Evolutionary conservation across 2,888 invertebrate genomes (phyloP).

Genomic region (Schizaphis graminum): DNA sequence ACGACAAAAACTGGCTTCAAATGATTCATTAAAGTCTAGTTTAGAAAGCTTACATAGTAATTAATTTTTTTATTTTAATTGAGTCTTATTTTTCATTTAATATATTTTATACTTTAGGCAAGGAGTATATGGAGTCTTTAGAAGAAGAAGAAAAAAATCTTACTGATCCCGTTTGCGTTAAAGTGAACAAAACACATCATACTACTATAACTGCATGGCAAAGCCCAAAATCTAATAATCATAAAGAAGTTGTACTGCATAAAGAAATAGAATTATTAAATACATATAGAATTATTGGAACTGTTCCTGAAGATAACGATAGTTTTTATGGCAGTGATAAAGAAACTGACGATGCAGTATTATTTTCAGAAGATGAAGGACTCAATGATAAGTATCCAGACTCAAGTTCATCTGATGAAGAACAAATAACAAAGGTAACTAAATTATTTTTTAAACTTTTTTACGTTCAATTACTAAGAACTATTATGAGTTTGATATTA

Average conservation of each 20-base stretch:
- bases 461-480: background rate
- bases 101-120: conserved; percentile 50
- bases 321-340: conserved; percentile 77
- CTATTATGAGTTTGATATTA: background rate
- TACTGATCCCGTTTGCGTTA: conserved; percentile 68
- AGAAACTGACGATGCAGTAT: conserved; percentile 76
- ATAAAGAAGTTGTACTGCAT: conserved; percentile 69
- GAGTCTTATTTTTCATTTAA: background rate
- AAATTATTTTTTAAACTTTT: background rate
- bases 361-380: conserved; percentile 76
- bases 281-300: conserved; percentile 69
- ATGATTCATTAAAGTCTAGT: conserved; percentile 67
- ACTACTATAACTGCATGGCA: conserved; percentile 69
- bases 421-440: conserved; percentile 66
- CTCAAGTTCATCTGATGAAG: conserved; percentile 72
- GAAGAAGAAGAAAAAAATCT: conserved; percentile 42
- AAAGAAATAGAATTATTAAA: conserved; percentile 70
- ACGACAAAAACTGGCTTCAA: conserved; percentile 68
- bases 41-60: conserved; percentile 63
- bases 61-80: conserved; percentile 27
- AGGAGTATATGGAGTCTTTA: conserved; percentile 48
- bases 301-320: conserved; percentile 72
- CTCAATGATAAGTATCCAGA: conserved; percentile 71
- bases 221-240: conserved; percentile 66
- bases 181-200: conserved; percentile 69